Conservation (phyloP, 2,888 invertebrate species). For the Mythimna impura region DNA sequence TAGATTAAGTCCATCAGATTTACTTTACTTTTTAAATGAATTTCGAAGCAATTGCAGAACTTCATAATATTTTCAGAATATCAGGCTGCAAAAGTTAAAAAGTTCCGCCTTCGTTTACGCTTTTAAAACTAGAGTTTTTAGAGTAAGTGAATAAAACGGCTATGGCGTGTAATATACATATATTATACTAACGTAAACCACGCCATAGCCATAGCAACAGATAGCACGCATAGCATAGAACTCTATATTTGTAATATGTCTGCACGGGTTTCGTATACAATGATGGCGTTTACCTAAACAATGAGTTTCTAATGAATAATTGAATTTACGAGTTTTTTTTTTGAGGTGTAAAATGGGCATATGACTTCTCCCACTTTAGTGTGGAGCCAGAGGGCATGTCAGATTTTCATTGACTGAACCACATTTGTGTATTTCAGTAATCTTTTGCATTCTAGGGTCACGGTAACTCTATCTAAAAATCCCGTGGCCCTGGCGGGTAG, state of each 20-base stretch:
- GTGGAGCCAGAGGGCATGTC: no score
- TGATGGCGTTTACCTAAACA: background rate
- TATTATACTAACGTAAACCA: no score
- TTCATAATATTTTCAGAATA: slow-evolving; percentile 57
- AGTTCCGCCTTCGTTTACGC: slow-evolving; percentile 35
- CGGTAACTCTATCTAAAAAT: no score
- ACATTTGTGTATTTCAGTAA: no score
- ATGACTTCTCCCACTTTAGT: no score
- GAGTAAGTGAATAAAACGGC: slow-evolving; percentile 29
- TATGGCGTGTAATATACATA: no score
- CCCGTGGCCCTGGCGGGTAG: no score
- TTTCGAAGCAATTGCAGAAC: slow-evolving; percentile 48
- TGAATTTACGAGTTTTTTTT: background rate
- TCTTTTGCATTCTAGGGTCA: no score
- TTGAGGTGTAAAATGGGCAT: no score
- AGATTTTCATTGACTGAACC: no score
- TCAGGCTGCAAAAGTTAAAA: slow-evolving; percentile 54
- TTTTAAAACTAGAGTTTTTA: slow-evolving; percentile 49
- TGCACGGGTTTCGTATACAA: background rate
- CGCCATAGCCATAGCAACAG: no score
- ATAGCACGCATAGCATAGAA: no score
- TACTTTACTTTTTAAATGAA: slow-evolving; percentile 55
- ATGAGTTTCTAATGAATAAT: background rate
- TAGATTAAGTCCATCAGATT: slow-evolving; percentile 49
- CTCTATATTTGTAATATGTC: slow-evolving; percentile 15